These are phyloP conservation scores for Sinocyclocheilus grahami DNA, from an alignment of 2,113 vertebrate genomes.

Conservation along the genomic window DNA sequence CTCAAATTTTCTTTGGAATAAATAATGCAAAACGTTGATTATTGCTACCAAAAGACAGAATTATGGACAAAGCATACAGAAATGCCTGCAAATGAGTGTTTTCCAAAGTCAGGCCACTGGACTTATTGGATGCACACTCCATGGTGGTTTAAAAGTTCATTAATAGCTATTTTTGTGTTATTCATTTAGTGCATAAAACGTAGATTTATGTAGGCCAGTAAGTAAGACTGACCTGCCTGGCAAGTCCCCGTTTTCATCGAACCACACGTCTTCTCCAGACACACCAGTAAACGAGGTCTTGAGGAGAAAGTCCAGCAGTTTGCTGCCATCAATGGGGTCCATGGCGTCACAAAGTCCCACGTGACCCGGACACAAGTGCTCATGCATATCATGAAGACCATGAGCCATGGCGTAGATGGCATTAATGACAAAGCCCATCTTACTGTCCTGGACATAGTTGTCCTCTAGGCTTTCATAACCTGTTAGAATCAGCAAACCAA, in stretches of 20 bases:
- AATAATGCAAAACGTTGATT: background rate
- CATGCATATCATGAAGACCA: slow-evolving; percentile 93
- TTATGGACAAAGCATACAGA: background rate
- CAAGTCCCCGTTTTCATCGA: slow-evolving; percentile 95
- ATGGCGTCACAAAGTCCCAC: slow-evolving; percentile 91
- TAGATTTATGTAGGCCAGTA: too few relatives aligned
- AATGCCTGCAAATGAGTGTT: background rate
- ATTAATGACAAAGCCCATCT: slow-evolving; percentile 99
- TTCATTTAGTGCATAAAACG: slow-evolving; percentile 16
- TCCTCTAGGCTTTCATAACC: slow-evolving; percentile 95
- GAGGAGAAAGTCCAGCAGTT: slow-evolving; percentile 91
- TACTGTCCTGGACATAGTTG: slow-evolving; percentile 98
- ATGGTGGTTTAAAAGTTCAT: background rate
- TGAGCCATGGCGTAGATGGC: slow-evolving; percentile 98
- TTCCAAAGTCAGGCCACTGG: background rate
- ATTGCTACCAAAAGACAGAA: background rate
- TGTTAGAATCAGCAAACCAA: slow-evolving; percentile 63
- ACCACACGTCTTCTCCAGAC: slow-evolving; percentile 95
- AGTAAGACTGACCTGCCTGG: slow-evolving; percentile 99
- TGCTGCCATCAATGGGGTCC: slow-evolving; percentile 93
- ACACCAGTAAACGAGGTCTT: slow-evolving; percentile 89
- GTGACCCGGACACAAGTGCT: slow-evolving; percentile 83
- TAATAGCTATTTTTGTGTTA: slow-evolving; percentile 20
- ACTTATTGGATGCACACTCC: background rate
- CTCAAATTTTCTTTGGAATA: background rate